Base-by-base conservation (phyloP, 2,797 vertebrate species). In the Typhlichthys eigenmanni region DNA sequence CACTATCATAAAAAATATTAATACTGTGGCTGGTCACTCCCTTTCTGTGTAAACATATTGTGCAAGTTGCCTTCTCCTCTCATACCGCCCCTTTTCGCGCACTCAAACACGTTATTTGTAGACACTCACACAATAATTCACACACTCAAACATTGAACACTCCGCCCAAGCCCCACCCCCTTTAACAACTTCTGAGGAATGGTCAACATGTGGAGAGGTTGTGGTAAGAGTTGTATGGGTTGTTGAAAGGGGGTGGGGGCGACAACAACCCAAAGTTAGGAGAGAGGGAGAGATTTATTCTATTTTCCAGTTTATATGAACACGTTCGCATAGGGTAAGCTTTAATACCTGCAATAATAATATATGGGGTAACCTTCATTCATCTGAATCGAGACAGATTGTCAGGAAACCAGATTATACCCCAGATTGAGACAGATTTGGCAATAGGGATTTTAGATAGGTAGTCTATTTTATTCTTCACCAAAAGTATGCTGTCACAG, bases 111-210 rank as follows among this genome's bases (percentile, higher is more conserved):
- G 7, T 38, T 82, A 85, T 83, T 1, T n/a, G 54, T n/a, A 38
- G 34, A 9, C 48, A 50, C n/a, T 3, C 48, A 50, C 48, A 2
- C 48, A 50, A 14, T 3, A 5, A 7, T 58, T 12, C 56, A 6
- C 46, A 47, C 57, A 14, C 13, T 29, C 45, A 47, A 19, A 34
- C 60, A 14, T 49, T 32, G n/a, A 34, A 43, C 55, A 43, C 55
- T 9, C 38, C 38, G 9, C 82, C 88, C 65, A 34, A 60, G 56
- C 83, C 78, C 81, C 82, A 79, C 84, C 86, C 82, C 74, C 81
- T 83, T 75, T 72, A 87, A 82, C 83, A 85, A 80, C 87, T 84
- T 79, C 76, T 86, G 82, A 88, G 76, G 75, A 79, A 78, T 86
- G 90, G 87, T 87, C 87, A 89, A 76, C 83, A 78, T 89, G 81